Evolutionary conservation across 2,113 vertebrate genomes (phyloP).

Genomic region (Brachypteracias leptosomus): DNA sequence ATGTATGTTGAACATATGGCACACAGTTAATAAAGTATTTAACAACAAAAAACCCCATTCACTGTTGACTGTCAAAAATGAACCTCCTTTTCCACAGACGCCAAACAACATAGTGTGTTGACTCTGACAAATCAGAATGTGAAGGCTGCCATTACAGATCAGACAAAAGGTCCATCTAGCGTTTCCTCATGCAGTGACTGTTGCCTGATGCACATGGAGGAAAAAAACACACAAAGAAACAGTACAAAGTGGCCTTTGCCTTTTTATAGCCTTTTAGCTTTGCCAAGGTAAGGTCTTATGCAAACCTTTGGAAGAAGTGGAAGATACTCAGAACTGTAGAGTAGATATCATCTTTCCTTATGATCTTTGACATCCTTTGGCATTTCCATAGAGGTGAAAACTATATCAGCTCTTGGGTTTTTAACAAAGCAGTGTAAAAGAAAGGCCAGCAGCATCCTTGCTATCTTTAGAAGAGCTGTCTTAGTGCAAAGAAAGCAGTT

Average conservation of each 20-base stretch:
- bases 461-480: too few relatives aligned
- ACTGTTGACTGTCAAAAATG: not conserved
- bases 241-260: not conserved
- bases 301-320: not conserved
- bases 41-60: not conserved
- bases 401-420: too few relatives aligned
- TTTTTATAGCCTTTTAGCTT: not conserved
- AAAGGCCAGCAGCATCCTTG: too few relatives aligned
- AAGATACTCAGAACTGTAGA: too few relatives aligned
- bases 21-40: not conserved
- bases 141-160: not conserved
- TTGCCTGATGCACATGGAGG: not conserved
- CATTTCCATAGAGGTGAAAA: too few relatives aligned
- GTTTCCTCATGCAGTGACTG: not conserved
- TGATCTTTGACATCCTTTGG: too few relatives aligned
- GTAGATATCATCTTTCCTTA: too few relatives aligned
- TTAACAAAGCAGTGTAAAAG: too few relatives aligned
- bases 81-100: not conserved
- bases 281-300: not conserved
- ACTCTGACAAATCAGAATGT: not conserved
- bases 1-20: not conserved
- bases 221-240: not conserved
- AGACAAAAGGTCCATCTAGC: not conserved
- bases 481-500: too few relatives aligned
- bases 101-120: too few relatives aligned